Percentiles rank a stretch among this genome's conserved stretches.
These are phyloP conservation scores for Phoeniculus purpureus DNA, from an alignment of 2,797 vertebrate genomes.

Conservation along the genomic window DNA sequence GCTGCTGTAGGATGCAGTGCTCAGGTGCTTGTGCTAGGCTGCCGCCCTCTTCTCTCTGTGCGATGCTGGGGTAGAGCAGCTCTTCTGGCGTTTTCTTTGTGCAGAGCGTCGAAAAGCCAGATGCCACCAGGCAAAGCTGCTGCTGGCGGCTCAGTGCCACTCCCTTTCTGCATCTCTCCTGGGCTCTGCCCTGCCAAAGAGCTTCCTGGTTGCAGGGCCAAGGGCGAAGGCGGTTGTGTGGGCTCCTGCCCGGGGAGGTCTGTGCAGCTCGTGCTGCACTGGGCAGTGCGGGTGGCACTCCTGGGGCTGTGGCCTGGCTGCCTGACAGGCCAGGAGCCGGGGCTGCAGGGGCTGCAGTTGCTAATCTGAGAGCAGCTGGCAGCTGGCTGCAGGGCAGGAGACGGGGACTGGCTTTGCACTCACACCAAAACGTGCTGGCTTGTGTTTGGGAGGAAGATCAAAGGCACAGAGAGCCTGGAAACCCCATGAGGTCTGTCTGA, in stretches of 20 bases:
- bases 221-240: background rate
- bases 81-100: too few relatives aligned
- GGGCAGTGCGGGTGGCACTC: background rate
- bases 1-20: background rate
- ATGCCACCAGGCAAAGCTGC: background rate
- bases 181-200: background rate
- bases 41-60: accelerated
- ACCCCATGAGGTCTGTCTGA: background rate
- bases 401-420: background rate
- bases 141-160: background rate
- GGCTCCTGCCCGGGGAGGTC: background rate
- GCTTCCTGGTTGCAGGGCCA: accelerated
- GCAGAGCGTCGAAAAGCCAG: background rate
- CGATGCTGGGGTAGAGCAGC: background rate
- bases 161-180: accelerated
- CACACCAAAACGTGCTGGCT: background rate
- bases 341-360: accelerated
- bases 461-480: background rate
- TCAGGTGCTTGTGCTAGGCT: accelerated
- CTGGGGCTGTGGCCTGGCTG: background rate
- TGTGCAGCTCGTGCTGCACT: background rate
- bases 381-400: background rate
- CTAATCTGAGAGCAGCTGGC: accelerated
- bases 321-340: background rate
- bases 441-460: background rate